These are phyloP conservation scores for Phaethon lepturus DNA, from an alignment of 2,113 vertebrate species.

Conservation along the genomic window DNA sequence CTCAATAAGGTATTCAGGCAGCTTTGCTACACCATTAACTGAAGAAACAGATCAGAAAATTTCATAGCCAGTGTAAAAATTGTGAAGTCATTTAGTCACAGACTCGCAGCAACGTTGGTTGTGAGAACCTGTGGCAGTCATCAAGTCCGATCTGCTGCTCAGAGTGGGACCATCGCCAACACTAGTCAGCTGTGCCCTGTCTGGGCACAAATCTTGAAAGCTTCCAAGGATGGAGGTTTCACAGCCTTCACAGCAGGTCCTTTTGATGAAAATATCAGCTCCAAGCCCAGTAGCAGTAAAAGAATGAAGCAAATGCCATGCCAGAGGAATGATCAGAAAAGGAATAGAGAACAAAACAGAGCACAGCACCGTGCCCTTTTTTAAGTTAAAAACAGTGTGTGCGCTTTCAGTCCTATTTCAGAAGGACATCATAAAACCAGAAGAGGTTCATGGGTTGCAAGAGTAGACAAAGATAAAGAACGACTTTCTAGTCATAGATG, in stretches of 20 bases:
- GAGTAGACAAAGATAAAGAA: not conserved
- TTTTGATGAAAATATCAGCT: not conserved
- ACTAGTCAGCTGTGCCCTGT: not conserved
- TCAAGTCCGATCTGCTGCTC: not conserved
- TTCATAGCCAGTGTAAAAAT: not conserved
- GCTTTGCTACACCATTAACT: not conserved
- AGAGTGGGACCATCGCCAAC: not conserved
- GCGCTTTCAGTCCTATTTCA: not conserved
- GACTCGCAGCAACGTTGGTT: not conserved
- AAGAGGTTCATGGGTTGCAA: not conserved
- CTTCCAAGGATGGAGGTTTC: not conserved
- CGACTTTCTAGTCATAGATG: not conserved
- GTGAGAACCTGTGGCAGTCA: not conserved
- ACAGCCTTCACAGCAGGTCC: not conserved
- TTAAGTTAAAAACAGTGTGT: not conserved
- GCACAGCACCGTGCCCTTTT: not conserved
- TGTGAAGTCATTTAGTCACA: not conserved
- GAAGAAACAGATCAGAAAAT: not conserved
- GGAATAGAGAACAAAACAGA: not conserved
- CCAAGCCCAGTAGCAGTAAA: not conserved
- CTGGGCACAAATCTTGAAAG: not conserved
- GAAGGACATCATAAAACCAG: not conserved
- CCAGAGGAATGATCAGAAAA: not conserved
- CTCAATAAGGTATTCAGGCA: not conserved
- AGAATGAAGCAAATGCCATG: not conserved